Evolutionary conservation across 2,797 vertebrate species (phyloP), one percentile per base, ranked within the genome.

Genomic region (Takifugu rubripes): DNA sequence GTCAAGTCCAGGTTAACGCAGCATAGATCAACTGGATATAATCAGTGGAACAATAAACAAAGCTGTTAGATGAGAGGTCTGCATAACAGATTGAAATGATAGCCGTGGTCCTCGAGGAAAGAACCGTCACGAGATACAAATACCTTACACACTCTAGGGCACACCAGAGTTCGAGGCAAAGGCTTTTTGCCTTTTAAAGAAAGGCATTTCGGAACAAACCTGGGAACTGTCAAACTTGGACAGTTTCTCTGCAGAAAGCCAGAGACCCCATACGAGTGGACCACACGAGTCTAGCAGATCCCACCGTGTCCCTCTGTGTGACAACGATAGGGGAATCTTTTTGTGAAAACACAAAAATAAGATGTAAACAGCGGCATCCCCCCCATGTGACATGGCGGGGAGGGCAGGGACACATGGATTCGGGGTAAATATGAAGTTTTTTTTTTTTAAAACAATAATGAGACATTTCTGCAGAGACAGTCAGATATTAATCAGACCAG

Each of bases 101-200:
- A 83, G 71, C 57, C 25, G 42, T 24, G 65, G 53, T 77, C 49
- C 54, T 52, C 15, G 11, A 67, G 63, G 60, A 77, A 61, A 61
- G 64, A 75, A 42, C 60, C 44, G 74, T 80, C 78, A 75, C 71
- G 71, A 64, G 72, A 74, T 62, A 66, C 65, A 84, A 82, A 82
- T 70, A 81, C 75, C 75, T 68, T 65, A 57, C 72, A 75, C 63
- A 68, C 58, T 61, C 75, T 5, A 29, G 69, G 81, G 64, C 69
- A 83, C 48, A 61, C 52, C 6, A 48, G 56, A 74, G 72, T 79
- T 66, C 61, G 49, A 75, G 57, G 74, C 63, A 25, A 72, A 81
- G 47, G 71, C 77, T 75, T 87, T 85, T 87, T 87, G 83, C 89
- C 88, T 90, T 91, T 89, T 91, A 91, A 89, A 89, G 86, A 42